These are phyloP conservation scores for Diloba caeruleocephala DNA, from an alignment of 2,888 invertebrate species.

Conservation along the genomic window DNA sequence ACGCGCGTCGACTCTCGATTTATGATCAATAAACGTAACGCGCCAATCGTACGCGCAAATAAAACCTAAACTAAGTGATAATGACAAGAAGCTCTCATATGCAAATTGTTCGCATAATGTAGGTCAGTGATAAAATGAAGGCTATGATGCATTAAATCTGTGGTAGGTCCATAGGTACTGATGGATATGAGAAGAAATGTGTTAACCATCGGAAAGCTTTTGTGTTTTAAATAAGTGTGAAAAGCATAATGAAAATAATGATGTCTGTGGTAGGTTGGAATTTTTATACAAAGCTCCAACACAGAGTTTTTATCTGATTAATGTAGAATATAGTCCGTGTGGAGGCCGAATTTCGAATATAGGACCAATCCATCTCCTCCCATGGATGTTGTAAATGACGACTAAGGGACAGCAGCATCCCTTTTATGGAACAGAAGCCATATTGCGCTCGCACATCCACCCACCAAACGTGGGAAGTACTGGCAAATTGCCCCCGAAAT, in stretches of 20 bases:
- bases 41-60: slow-evolving; percentile 18
- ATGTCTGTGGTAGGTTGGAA: slow-evolving; percentile 25
- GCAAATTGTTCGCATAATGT: slow-evolving; percentile 28
- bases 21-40: slow-evolving; percentile 43
- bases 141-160: slow-evolving; percentile 20
- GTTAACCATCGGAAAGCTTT: slow-evolving; percentile 41
- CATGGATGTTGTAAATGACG: too few species aligned
- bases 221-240: slow-evolving; percentile 27
- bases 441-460: too few species aligned
- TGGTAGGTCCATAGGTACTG: slow-evolving; percentile 35
- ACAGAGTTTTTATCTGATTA: slow-evolving; percentile 18
- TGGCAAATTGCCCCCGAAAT: too few species aligned
- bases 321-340: too few species aligned
- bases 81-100: slow-evolving; percentile 36
- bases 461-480: too few species aligned
- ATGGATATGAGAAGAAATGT: slow-evolving; percentile 19
- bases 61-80: slow-evolving; percentile 34
- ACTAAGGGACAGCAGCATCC: too few species aligned
- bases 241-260: slow-evolving; percentile 21
- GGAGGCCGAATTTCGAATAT: too few species aligned
- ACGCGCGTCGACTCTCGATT: slow-evolving; percentile 23
- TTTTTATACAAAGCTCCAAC: too few species aligned
- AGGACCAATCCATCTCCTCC: too few species aligned
- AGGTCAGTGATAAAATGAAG: slow-evolving; percentile 36
- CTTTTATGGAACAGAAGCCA: too few species aligned